phyloP scores from a whole-genome alignment of 1,140 invertebrate genomes.

The Panagrolaimus sp. region DNA sequence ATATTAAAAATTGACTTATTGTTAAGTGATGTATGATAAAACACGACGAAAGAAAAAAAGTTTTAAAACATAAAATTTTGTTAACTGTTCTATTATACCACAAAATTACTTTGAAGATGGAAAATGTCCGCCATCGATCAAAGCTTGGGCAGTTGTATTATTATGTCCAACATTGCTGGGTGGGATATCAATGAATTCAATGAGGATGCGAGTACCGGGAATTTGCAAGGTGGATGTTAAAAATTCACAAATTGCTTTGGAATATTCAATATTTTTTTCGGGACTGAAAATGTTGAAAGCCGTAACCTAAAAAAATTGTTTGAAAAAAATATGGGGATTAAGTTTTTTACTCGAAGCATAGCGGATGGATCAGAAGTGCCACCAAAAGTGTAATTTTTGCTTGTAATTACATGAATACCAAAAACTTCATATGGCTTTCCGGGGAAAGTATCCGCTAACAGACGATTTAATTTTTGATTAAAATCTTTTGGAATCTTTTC shows the following conservation, averaged over 20 bases:
- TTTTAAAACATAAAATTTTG: too few relatives aligned
- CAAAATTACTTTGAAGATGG: too few relatives aligned
- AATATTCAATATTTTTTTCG: slow-evolving; percentile 1
- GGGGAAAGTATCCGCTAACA: background rate
- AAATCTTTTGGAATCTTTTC: background rate
- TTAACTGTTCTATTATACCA: too few relatives aligned
- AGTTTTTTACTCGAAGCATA: background rate
- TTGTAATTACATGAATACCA: background rate
- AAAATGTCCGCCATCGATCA: background rate
- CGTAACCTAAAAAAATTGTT: slow-evolving; percentile 9
- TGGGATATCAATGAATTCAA: slow-evolving; percentile 6
- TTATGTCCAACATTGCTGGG: background rate
- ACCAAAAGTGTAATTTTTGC: background rate
- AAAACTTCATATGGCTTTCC: slow-evolving; percentile 14
- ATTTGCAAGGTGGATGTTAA: background rate
- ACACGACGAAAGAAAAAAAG: too few relatives aligned
- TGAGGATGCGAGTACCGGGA: background rate
- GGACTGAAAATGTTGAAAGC: background rate
- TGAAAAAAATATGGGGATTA: background rate
- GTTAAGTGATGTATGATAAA: too few relatives aligned
- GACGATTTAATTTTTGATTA: slow-evolving; percentile 9
- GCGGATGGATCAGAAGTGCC: background rate
- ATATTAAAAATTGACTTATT: too few relatives aligned
- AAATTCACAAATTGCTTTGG: slow-evolving; percentile 10
- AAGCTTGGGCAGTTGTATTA: slow-evolving; percentile 3